A percentile compares a stretch with the other conserved stretches of the same genome.
Evolutionary conservation across 2,113 vertebrate genomes (phyloP).

Genomic region (Phrynosoma blainvillii): DNA sequence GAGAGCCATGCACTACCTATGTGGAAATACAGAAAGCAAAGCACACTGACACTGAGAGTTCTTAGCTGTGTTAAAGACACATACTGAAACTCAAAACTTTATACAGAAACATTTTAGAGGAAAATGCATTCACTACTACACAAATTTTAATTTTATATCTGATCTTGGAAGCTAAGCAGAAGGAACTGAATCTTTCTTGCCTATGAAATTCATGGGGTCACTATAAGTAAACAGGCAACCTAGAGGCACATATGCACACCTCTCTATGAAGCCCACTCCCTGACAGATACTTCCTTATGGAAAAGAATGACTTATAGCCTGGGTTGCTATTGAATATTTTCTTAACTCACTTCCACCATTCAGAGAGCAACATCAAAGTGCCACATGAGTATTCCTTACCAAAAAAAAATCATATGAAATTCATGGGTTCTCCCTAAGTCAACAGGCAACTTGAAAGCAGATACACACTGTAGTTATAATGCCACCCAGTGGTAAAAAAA

Average conservation of each 20-base stretch:
- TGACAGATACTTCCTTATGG: background rate
- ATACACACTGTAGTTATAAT: background rate
- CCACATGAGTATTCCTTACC: background rate
- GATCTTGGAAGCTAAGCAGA: too few relatives aligned
- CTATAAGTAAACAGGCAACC: too few relatives aligned
- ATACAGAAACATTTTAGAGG: background rate
- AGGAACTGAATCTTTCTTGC: too few relatives aligned
- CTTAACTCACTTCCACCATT: background rate
- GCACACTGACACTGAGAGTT: background rate
- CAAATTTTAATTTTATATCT: background rate
- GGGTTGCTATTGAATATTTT: background rate
- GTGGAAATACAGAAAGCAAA: background rate
- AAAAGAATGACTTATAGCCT: background rate
- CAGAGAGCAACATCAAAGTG: background rate
- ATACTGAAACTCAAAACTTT: background rate
- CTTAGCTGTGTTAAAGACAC: background rate
- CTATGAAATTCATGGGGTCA: too few relatives aligned
- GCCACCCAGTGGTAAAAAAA: slow-evolving; percentile 10
- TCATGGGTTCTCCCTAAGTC: background rate
- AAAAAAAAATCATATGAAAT: too few relatives aligned
- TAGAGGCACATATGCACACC: too few relatives aligned
- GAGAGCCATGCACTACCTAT: background rate
- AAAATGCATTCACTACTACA: background rate
- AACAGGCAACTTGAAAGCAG: too few relatives aligned
- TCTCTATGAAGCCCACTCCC: background rate